Base-by-base conservation (phyloP, 2,113 vertebrate species). In the Peromyscus californicus region DNA sequence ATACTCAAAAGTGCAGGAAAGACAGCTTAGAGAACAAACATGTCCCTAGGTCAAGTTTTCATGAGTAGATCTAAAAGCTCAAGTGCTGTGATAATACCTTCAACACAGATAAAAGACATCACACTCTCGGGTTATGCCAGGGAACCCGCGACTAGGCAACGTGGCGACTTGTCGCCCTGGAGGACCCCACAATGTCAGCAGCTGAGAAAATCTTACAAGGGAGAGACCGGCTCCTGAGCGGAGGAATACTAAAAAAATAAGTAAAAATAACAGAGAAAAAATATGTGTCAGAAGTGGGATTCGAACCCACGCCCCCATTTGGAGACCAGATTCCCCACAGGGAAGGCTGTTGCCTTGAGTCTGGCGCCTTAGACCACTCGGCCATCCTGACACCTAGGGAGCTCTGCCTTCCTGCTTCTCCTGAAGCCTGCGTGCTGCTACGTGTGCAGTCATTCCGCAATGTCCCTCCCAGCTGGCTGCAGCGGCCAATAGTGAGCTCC, bases 361-460 rank as follows among this genome's bases (percentile, higher is more conserved):
- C 98, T 98, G 97, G 98, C 98, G 98, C 98, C 98, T 99, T 98
- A 99, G 99, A 98, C 99, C 98, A 98, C 98, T 99, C 98, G 98
- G 98, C 98, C 98, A 98, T 99, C 98, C 98, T 99, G 98, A 99
- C 99, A 98, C 94, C 1, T 0, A 0, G 0, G 0, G 9, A 11
- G 51, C 51, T 9, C 1, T 51, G 51, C 0, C 0, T 5, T 33
- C 5, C 1, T 0, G 2, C 0, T 0, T 0, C 0, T 1, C 0
- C 26, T 93, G n/a, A 1, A 61, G n/a, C 16, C 24, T 89, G 51
- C 39, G 4, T 5, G 15, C 29, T 19, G 48, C 78, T 54, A 12
- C 51, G 51, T 15, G 76, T 3, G 61, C 1, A 3, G 29, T 9
- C 5, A 51, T 11, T 5, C 4, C 21, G 22, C 3, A 51, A 51